Conservation (phyloP, 1,140 invertebrate species). For the Musca domestica region DNA sequence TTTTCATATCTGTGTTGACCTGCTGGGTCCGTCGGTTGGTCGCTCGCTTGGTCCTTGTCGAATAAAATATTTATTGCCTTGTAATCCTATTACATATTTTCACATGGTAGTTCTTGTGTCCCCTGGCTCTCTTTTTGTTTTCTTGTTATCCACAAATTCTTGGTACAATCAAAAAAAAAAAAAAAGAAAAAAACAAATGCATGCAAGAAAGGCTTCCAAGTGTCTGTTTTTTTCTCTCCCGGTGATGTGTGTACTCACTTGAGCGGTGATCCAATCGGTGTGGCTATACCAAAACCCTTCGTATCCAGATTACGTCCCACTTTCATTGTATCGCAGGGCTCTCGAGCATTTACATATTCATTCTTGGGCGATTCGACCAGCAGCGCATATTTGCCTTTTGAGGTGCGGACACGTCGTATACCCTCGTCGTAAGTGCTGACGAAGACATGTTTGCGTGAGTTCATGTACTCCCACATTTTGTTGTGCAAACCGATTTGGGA, state of each 20-base stretch:
- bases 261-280: constrained; percentile 83
- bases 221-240: neutral
- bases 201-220: too few species aligned
- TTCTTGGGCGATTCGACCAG: constrained; percentile 92
- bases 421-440: constrained; percentile 81
- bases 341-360: constrained; percentile 88
- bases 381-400: constrained; percentile 91
- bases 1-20: neutral
- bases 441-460: constrained; percentile 77
- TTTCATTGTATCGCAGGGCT: constrained; percentile 95
- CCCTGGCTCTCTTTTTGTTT: too few species aligned
- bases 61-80: constrained; percentile 11
- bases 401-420: constrained; percentile 74
- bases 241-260: constrained; percentile 62
- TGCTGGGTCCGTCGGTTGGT: neutral
- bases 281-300: constrained; percentile 92
- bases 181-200: neutral
- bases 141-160: too few species aligned
- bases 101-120: neutral
- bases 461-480: constrained; percentile 97
- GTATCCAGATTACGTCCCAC: constrained; percentile 88
- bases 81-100: constrained; percentile 2
- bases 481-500: constrained; percentile 88
- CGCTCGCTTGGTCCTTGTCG: too few species aligned
- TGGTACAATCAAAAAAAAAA: too few species aligned